These are phyloP conservation scores for Pseudotriccus pelzelni DNA, from an alignment of 2,797 vertebrate genomes.

Conservation along the genomic window DNA sequence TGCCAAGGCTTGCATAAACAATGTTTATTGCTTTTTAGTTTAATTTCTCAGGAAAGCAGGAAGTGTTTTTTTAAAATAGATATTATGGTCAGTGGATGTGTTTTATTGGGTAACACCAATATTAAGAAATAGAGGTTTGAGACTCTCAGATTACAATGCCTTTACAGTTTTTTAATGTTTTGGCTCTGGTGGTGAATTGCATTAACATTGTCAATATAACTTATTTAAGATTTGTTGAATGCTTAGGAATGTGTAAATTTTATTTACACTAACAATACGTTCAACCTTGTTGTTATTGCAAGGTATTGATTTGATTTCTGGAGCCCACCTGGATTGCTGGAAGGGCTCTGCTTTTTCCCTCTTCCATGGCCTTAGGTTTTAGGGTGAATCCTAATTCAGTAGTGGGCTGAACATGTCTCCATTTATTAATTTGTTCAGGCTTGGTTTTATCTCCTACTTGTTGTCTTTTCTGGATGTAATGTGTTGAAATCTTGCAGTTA, in stretches of 20 bases:
- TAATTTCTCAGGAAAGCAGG: conserved; percentile 40
- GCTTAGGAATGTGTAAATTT: conserved; percentile 10
- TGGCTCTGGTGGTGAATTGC: not conserved
- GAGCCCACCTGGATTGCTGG: not conserved
- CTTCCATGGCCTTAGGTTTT: not conserved
- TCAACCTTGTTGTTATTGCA: not conserved
- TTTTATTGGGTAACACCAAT: not conserved
- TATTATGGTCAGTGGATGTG: not conserved
- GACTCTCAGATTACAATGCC: conserved; percentile 45
- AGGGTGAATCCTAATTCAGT: not conserved
- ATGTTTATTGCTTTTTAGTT: conserved; percentile 13
- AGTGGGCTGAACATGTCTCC: not conserved
- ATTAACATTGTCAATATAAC: conserved; percentile 7
- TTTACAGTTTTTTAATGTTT: conserved; percentile 46
- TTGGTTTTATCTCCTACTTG: conserved; percentile 33
- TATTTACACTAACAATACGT: not conserved
- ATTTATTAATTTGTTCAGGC: conserved; percentile 46
- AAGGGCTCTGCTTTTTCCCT: not conserved
- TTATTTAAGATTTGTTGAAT: not conserved
- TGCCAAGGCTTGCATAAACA: conserved; percentile 14
- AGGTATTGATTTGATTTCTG: conserved; percentile 34
- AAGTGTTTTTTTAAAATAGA: conserved; percentile 20
- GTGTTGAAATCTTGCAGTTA: conserved; percentile 85
- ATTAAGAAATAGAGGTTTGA: not conserved
- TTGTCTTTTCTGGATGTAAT: conserved; percentile 79